A percentile compares a stretch with the other conserved stretches of the same genome.
phyloP scores from a whole-genome alignment of 1,140 invertebrate species.

The Polyergus mexicanus region DNA sequence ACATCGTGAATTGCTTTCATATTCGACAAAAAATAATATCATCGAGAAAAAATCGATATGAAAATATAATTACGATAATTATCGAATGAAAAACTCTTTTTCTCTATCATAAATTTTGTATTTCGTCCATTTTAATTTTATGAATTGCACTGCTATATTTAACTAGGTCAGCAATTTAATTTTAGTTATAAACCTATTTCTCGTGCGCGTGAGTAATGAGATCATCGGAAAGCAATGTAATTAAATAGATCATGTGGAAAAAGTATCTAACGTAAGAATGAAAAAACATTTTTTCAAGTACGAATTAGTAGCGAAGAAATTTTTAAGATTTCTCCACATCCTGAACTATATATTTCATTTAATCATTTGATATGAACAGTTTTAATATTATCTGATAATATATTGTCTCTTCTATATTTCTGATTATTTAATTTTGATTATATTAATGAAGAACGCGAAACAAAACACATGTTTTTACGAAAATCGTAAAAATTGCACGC shows the following conservation, averaged over 20 bases:
- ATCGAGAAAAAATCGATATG: background rate
- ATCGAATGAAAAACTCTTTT: slow-evolving; percentile 2
- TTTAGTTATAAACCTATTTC: slow-evolving; percentile 20
- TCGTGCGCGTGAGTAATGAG: background rate
- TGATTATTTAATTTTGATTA: background rate
- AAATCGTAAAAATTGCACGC: background rate
- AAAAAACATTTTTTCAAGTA: background rate
- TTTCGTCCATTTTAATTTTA: slow-evolving; percentile 35
- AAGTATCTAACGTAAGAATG: background rate
- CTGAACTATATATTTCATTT: background rate
- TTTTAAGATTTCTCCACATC: background rate
- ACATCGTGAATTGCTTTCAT: slow-evolving; percentile 2
- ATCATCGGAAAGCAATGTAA: background rate
- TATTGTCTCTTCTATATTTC: background rate
- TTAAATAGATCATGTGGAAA: background rate
- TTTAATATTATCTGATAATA: background rate
- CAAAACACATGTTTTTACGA: background rate
- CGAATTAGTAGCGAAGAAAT: background rate
- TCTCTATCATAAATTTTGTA: slow-evolving; percentile 35
- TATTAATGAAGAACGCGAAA: background rate
- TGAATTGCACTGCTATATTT: slow-evolving; percentile 6
- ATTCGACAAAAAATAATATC: background rate
- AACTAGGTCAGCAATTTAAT: slow-evolving; percentile 32
- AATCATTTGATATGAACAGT: background rate
- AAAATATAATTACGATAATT: slow-evolving; percentile 18